phyloP scores from a whole-genome alignment of 2,888 invertebrate genomes.

The Cepaea hortensis region DNA sequence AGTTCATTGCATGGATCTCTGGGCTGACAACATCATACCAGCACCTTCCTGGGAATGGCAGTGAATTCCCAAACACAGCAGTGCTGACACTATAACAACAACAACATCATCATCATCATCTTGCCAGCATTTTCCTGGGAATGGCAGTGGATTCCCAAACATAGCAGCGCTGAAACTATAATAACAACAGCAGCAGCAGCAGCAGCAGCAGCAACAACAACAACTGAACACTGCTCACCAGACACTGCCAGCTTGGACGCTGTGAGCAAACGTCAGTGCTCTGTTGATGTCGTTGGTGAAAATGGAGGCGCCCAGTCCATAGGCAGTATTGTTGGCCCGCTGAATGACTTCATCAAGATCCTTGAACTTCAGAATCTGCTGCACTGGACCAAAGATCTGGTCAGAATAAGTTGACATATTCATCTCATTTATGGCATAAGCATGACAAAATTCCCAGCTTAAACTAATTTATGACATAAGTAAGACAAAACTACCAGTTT shows the following conservation, averaged over 20 bases:
- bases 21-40: too few relatives aligned
- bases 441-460: too few relatives aligned
- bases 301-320: slow-evolving; percentile 89
- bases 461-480: background rate
- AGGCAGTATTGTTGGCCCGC: slow-evolving; percentile 87
- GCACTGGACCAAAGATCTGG: slow-evolving; percentile 93
- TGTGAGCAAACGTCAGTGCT: slow-evolving; percentile 83
- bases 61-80: too few relatives aligned
- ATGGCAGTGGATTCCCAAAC: too few relatives aligned
- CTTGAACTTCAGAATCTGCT: slow-evolving; percentile 88
- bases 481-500: background rate
- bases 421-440: background rate
- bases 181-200: too few relatives aligned
- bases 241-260: slow-evolving; percentile 87
- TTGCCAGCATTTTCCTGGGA: too few relatives aligned
- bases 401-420: background rate
- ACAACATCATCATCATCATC: too few relatives aligned
- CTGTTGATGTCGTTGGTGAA: slow-evolving; percentile 87
- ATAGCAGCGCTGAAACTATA: too few relatives aligned
- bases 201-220: too few relatives aligned
- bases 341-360: slow-evolving; percentile 88
- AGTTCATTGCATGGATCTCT: too few relatives aligned
- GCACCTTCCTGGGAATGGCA: too few relatives aligned
- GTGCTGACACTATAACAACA: too few relatives aligned
- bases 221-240: slow-evolving; percentile 79